Base-by-base conservation (phyloP, 2,113 vertebrate genomes). In the Epinephelus moara region DNA sequence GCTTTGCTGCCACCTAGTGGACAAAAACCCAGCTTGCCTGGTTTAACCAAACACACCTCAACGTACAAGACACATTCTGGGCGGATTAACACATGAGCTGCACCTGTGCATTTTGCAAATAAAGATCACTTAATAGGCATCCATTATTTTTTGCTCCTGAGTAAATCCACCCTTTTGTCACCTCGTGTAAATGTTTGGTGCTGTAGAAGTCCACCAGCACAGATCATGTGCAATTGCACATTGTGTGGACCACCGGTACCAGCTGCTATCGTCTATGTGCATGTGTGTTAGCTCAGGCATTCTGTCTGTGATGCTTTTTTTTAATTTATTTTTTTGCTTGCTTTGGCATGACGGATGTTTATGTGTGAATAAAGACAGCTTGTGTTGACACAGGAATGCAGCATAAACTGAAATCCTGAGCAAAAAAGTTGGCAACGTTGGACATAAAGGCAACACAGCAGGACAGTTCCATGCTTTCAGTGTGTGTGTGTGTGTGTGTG, bases 371-470 rank as follows among this genome's bases (percentile, higher is more conserved):
- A 50, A 50, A 13, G 10, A 62, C 47, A 62, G 49, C 47, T 64
- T 8, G 60, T 70, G 68, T 75, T 68, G 78, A 81, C 78, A 72
- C 74, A 84, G 71, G 80, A 85, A 80, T 11, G 89, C 89, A 89
- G 86, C 89, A 79, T 81, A 45, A 90, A 91, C 90, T 85, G 70
- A 93, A 88, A 88, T 90, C 90, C 91, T 91, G 91, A 91, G 92
- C 75, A 59, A 88, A 81, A 71, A 75, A 30, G 49, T 90, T 85
- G 85, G 84, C 90, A 92, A 89, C 90, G 4, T 56, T 13, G 75
- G 84, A 89, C 66, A 84, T 66, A 81, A 93, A 94, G 92, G 93
- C 92, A 93, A 81, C 83, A 37, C 23, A 86, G 86, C 80, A 71
- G 83, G 83, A 85, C 78, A 55, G 57, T 23, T 52, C 75, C 84